phyloP scores from a whole-genome alignment of 2,113 vertebrate genomes.

The Dissostichus mawsoni region DNA sequence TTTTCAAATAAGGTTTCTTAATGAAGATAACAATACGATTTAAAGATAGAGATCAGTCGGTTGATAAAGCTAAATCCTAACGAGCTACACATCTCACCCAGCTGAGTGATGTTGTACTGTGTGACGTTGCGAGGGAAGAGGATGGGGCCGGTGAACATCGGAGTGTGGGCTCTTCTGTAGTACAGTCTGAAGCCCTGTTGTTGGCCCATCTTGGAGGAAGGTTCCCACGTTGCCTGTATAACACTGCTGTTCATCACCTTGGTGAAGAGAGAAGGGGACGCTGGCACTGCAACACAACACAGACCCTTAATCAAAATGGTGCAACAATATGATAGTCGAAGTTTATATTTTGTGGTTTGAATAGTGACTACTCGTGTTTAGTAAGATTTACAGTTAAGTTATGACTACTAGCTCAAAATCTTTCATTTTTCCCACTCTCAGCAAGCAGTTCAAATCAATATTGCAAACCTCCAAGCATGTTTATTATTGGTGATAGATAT shows the following conservation, averaged over 20 bases:
- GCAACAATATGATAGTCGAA: neutral
- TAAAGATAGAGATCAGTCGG: neutral
- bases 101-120: conserved; percentile 92
- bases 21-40: neutral
- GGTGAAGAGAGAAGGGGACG: conserved; percentile 89
- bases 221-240: conserved; percentile 91
- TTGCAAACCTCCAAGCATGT: neutral
- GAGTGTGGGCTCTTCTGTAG: conserved; percentile 89
- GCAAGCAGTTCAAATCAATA: neutral
- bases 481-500: neutral
- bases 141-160: conserved; percentile 89
- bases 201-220: conserved; percentile 91
- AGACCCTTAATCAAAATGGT: neutral
- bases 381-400: neutral
- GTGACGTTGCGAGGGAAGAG: conserved; percentile 89
- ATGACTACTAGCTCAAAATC: neutral
- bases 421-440: neutral
- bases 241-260: conserved; percentile 90
- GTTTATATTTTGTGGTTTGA: neutral
- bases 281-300: conserved; percentile 87
- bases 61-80: too few relatives aligned
- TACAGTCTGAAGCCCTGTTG: conserved; percentile 93
- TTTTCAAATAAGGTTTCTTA: neutral
- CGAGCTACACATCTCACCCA: conserved; percentile 86
- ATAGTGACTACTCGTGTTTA: neutral